Evolutionary conservation across 2,888 invertebrate genomes (phyloP), one percentile per base, ranked within the genome.

Genomic region (Achlya flavicornis): DNA sequence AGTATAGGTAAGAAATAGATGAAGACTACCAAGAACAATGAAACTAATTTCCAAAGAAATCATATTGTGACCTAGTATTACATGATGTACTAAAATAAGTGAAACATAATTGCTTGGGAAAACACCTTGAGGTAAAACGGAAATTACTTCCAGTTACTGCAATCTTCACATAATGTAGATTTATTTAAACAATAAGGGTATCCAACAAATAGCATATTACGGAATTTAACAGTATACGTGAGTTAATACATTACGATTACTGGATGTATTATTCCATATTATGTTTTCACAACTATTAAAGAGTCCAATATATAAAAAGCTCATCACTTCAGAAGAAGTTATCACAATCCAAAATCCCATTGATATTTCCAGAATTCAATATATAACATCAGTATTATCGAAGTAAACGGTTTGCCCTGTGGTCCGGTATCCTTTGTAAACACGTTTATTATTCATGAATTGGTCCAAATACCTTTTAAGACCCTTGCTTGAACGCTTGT

Each of bases 401-500:
- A 4, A 10, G 53, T 53, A 53, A 53, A 53, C 19, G 5, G 19
- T 53, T 53, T 53, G 53, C 19, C 48, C 53, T 53, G 53, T 19
- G 53, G 19, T 53, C 53, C 53, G 19, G n/a, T 16, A 53, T 53
- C 53, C 19, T 53, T 53, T 53, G n/a, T 19, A 53, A 53, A 53
- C 53, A 19, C 14, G 53, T 53, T 19, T 19, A 53, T 53, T 53
- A 53, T 53, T 53, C 53, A 53, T 53, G 48, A 48, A 48, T 16
- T 48, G n/a, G 48, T n/a, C 3, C 53, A 53, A 53, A 53, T 53
- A 53, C 53, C 53, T 53, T 41, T 16, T 53, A 53, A 53, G 53
- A 53, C 53, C 53, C 53, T 19, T 53, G 53, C 53, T 53, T 19
- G 7, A 53, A 53, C 19, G 53, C 53, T 53, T 53, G 53, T 53